Base-by-base conservation (phyloP, 2,113 vertebrate genomes). In the Cervus canadensis region DNA sequence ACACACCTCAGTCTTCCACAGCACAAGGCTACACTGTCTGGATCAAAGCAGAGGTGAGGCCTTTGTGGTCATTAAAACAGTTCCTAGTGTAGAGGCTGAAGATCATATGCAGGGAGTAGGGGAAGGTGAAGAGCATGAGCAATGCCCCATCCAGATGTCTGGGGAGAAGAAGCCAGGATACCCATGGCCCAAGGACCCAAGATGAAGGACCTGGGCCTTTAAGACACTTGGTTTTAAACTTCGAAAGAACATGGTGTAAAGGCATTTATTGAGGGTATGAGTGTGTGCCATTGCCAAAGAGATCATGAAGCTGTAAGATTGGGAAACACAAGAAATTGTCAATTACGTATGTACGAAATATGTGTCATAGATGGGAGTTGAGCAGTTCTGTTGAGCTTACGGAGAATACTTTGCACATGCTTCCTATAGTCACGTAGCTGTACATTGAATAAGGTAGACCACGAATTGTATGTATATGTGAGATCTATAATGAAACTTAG, bases 41-140 rank as follows among this genome's bases (percentile, higher is more conserved):
- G 89, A 99, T 99, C 88, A 99, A 99, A 40, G 99, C 99, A 89
- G 99, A 99, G 6, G 98, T 93, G 0, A 99, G 98, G 13, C 98
- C 99, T 97, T 99, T 99, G 71, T 99, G 99, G 96, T 99, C 99
- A 8, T 99, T 99, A 12, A 99, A 99, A 4, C 98, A 98, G 98
- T 99, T 99, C 99, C 99, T 99, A 50, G 99, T 99, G 97, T 98
- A 98, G 5, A 99, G 84, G 56, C 98, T 99, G 98, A 99, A 91
- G 92, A 99, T 99, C 99, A 99, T 99, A 97, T 99, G 98, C 59
- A 99, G 95, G 4, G 98, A 98, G 1, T 99, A 99, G 86, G 98
- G 98, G 4, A 99, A 98, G 74, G 99, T 98, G 0, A 98, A 85
- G 30, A 99, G 95, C 96, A 99, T 97, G 33, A 99, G 97, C 89